Evolutionary conservation across 2,797 vertebrate genomes (phyloP).

Genomic region (Trachops cirrhosus): DNA sequence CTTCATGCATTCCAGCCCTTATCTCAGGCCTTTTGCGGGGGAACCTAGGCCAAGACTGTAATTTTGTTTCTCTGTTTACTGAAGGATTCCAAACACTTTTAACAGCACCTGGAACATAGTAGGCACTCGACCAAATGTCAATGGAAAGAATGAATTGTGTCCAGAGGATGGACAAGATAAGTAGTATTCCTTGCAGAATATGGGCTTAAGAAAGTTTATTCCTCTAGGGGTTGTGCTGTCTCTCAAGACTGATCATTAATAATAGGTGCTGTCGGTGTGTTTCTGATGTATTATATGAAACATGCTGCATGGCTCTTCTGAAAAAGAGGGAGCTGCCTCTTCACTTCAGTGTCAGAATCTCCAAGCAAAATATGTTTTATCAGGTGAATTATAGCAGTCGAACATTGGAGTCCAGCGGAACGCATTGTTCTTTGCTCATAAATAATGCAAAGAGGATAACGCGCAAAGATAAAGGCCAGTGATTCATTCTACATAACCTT

Average conservation of each 20-base stretch:
- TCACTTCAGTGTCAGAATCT: constrained; percentile 47
- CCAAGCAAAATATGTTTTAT: constrained; percentile 61
- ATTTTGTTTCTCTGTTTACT: background rate
- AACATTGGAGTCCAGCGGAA: constrained; percentile 45
- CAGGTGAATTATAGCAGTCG: constrained; percentile 70
- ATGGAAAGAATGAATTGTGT: background rate
- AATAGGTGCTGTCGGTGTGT: constrained; percentile 24
- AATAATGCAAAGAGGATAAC: constrained; percentile 71
- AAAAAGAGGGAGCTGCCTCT: constrained; percentile 53
- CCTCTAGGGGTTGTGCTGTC: background rate
- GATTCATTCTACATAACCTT: constrained; percentile 74
- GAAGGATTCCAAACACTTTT: background rate
- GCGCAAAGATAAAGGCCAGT: constrained; percentile 70
- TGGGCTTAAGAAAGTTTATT: background rate
- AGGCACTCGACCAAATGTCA: background rate
- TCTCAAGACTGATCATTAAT: constrained; percentile 40
- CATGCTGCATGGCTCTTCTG: constrained; percentile 29
- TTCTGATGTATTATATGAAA: constrained; percentile 63
- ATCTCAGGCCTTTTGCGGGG: background rate
- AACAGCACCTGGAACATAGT: background rate
- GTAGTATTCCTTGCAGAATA: background rate
- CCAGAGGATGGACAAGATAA: background rate
- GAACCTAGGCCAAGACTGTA: background rate
- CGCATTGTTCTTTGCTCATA: constrained; percentile 66
- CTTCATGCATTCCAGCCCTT: background rate